Evolutionary conservation across 2,797 vertebrate genomes (phyloP).

Genomic region (Pachyuromys duprasi): DNA sequence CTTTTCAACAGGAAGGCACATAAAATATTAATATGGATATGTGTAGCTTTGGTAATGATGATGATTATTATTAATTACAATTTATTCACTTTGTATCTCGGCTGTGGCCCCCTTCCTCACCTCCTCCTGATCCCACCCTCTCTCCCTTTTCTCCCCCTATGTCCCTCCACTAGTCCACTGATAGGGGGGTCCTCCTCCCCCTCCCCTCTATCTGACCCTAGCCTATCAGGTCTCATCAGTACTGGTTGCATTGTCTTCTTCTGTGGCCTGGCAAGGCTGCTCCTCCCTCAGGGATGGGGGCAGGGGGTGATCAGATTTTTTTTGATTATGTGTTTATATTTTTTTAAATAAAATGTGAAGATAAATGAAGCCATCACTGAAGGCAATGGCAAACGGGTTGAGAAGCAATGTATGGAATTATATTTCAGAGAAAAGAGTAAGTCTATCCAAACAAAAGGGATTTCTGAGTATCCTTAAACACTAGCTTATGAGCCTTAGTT

Average conservation of each 20-base stretch:
- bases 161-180: too few species aligned
- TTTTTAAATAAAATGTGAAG: constrained; percentile 1
- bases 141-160: too few species aligned
- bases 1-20: not conserved
- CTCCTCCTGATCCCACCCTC: too few species aligned
- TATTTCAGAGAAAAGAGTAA: not conserved
- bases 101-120: too few species aligned
- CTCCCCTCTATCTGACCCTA: too few species aligned
- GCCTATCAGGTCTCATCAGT: too few species aligned
- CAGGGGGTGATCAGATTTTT: not conserved
- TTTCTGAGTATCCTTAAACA: not conserved
- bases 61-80: too few species aligned
- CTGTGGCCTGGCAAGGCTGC: too few species aligned
- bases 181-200: too few species aligned
- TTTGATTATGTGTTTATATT: not conserved
- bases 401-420: not conserved
- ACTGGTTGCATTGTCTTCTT: too few species aligned
- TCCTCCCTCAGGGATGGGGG: too few species aligned
- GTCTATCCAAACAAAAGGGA: not conserved
- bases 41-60: not conserved
- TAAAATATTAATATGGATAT: not conserved
- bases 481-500: not conserved
- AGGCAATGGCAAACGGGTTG: not conserved
- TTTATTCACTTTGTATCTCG: too few species aligned
- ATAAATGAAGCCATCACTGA: not conserved